Percentiles rank a stretch among this genome's conserved stretches.
These are phyloP conservation scores for Podabrus alpinus DNA, from an alignment of 2,888 invertebrate genomes.

Conservation along the genomic window DNA sequence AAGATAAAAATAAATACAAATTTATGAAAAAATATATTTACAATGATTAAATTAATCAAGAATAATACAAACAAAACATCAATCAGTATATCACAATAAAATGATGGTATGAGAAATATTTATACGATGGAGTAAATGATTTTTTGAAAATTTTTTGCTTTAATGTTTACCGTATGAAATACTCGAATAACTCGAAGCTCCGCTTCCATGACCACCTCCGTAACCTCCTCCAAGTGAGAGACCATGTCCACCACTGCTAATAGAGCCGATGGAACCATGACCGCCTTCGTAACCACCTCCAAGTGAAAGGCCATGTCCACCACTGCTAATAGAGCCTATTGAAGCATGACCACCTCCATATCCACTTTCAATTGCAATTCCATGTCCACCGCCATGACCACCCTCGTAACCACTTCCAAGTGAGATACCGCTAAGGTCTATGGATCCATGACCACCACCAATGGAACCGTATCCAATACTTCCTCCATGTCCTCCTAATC, in stretches of 20 bases:
- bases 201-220: constrained; percentile 39
- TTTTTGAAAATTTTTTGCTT: constrained; percentile 3
- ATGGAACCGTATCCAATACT: constrained; percentile 9
- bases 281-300: constrained; percentile 36
- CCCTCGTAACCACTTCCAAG: constrained; percentile 21
- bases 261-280: constrained; percentile 25
- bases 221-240: constrained; percentile 28
- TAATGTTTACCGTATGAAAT: constrained; percentile 44
- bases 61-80: constrained; percentile 26
- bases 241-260: constrained; percentile 19
- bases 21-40: constrained; percentile 33
- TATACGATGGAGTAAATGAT: constrained; percentile 11
- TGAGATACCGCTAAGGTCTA: constrained; percentile 29
- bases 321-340: constrained; percentile 7
- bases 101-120: constrained; percentile 26
- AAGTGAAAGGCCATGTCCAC: constrained; percentile 6
- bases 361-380: too few species aligned
- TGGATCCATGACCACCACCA: constrained; percentile 33
- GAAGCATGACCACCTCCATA: constrained; percentile 18
- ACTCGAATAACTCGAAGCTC: constrained; percentile 43
- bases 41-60: constrained; percentile 18
- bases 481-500: constrained; percentile 13
- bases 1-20: neutral
- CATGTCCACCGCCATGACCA: constrained; percentile 30
- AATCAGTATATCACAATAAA: constrained; percentile 34